Percentiles rank a stretch among this genome's conserved stretches.
These are phyloP conservation scores for Anastatus disparis DNA, from an alignment of 1,140 invertebrate species.

Conservation along the genomic window DNA sequence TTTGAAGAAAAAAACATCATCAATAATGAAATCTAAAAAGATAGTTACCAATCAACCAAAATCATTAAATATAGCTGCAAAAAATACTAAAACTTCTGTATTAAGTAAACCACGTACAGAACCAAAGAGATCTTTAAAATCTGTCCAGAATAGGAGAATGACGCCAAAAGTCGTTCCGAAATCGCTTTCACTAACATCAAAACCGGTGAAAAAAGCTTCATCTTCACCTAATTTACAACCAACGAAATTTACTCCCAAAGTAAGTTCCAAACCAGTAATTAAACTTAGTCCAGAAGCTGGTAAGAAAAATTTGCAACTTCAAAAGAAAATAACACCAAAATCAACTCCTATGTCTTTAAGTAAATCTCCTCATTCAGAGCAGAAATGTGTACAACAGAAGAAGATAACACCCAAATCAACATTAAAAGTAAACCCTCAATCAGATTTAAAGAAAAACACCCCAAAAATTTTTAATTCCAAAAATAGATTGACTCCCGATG, in stretches of 20 bases:
- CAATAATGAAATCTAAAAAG: background rate
- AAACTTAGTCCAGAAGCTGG: too few species aligned
- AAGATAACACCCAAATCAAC: background rate
- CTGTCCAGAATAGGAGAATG: background rate
- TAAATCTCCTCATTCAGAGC: background rate
- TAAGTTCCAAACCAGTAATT: background rate
- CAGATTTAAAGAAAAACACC: background rate
- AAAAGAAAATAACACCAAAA: background rate
- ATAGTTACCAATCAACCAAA: background rate
- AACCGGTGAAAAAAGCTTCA: background rate
- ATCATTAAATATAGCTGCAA: too few species aligned
- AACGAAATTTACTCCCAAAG: background rate
- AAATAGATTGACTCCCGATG: background rate
- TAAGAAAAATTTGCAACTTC: background rate
- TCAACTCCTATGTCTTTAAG: background rate
- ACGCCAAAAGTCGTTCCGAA: background rate
- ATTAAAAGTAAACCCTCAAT: background rate
- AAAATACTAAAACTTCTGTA: background rate
- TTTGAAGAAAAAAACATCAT: background rate
- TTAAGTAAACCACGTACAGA: background rate
- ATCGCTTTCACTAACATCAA: background rate
- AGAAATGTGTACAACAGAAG: slow-evolving; percentile 5
- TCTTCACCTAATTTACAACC: background rate
- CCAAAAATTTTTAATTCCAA: background rate
- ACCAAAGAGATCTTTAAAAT: background rate